Evolutionary conservation across 2,888 invertebrate genomes (phyloP), one percentile per base, ranked within the genome.

Genomic region (Sceliomorpha sp.): DNA sequence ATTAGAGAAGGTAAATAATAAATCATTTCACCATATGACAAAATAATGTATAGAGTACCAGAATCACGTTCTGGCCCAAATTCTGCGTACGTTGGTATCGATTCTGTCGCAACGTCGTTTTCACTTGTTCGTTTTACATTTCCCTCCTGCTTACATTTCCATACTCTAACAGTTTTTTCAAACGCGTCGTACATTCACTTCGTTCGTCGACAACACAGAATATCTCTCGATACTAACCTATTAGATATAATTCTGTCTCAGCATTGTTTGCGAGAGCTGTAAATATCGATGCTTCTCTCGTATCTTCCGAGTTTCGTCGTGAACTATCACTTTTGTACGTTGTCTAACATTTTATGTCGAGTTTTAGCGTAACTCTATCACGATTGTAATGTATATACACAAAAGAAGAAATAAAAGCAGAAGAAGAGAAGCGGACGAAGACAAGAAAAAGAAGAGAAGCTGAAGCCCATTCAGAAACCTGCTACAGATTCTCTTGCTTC

Each of bases 311-410:
- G 53, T 39, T 68, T 29, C 70, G 74, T 71, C 73, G 72, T 75
- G 67, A 56, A 47, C 59, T 62, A 73, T 60, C 73, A 67, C 76
- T 75, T 74, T 68, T 64, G 47, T 66, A 69, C 69, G 77, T 80
- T 80, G 76, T 75, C 36, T 66, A 53, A 29, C 45, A 15, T 29
- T n/a, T 48, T 48, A 45, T 47, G 66, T 56, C 10, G 15, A 42
- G 42, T 53, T 13, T n/a, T 53, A 37, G 48, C 59, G 53, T 59
- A 64, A 70, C 69, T 70, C 64, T 59, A 34, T 44, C 58, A 12
- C 37, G 29, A 64, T 70, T 64, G 64, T 70, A 15, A 9, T 45
- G 36, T 13, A 9, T 37, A 7, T 9, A 20, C 24, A 9, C 36
- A n/a, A n/a, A n/a, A n/a, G n/a, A n/a, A n/a, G n/a, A n/a, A n/a